These are phyloP conservation scores for Goniozus legneri DNA, from an alignment of 1,140 invertebrate genomes.

Conservation along the genomic window DNA sequence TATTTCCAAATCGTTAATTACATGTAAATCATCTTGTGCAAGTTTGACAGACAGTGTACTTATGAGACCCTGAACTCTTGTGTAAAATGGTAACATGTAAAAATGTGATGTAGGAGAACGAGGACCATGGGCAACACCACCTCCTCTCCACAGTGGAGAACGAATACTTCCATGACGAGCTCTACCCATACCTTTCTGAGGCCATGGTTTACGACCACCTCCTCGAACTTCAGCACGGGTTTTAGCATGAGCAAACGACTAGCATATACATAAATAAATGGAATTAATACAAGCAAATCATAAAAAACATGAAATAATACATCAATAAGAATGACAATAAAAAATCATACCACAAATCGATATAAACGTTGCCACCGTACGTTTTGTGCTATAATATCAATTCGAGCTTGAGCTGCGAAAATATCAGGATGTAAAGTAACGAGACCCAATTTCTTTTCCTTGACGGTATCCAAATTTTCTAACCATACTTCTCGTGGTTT, in stretches of 20 bases:
- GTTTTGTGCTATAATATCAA: constrained; percentile 88
- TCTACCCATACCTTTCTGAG: constrained; percentile 87
- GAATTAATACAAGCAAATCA: too few relatives aligned
- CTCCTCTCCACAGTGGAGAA: constrained; percentile 78
- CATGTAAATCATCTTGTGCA: constrained; percentile 91
- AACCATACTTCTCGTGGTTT: constrained; percentile 84
- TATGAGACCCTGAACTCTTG: constrained; percentile 75
- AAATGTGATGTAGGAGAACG: constrained; percentile 84
- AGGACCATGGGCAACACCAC: constrained; percentile 85
- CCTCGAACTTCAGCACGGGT: constrained; percentile 80
- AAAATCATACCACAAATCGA: constrained; percentile 68
- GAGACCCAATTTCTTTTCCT: constrained; percentile 78
- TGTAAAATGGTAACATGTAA: constrained; percentile 83
- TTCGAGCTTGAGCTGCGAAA: constrained; percentile 77
- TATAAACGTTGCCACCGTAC: constrained; percentile 86
- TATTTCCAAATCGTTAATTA: constrained; percentile 84
- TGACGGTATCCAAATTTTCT: constrained; percentile 78
- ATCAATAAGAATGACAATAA: constrained; percentile 13
- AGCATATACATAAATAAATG: constrained; percentile 18
- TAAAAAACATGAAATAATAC: too few relatives aligned
- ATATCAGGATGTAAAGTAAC: constrained; percentile 85
- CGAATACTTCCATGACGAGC: constrained; percentile 89
- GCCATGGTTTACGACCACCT: constrained; percentile 89
- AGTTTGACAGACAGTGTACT: constrained; percentile 84
- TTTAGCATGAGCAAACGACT: constrained; percentile 68